Evolutionary conservation across 2,888 invertebrate species (phyloP).

Genomic region (Aethes cnicana): DNA sequence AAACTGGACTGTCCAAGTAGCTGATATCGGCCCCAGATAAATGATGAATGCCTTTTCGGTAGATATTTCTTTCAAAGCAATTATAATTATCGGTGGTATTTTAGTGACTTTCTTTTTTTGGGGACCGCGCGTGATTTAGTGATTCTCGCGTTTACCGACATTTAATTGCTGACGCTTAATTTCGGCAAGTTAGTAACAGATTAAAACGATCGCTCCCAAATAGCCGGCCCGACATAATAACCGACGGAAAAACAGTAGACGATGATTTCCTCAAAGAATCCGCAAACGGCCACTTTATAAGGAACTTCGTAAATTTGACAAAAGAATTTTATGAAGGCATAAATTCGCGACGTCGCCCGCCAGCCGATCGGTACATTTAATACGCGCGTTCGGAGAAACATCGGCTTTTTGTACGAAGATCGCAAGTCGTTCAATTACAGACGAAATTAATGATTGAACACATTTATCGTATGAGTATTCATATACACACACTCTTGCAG

Average conservation of each 20-base stretch:
- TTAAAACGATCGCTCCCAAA: slow-evolving; percentile 4
- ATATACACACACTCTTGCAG: slow-evolving; percentile 37
- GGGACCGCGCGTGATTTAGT: slow-evolving; percentile 23
- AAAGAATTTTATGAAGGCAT: slow-evolving; percentile 80
- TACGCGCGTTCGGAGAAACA: slow-evolving; percentile 69
- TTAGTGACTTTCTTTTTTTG: too few species aligned
- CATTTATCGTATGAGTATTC: slow-evolving; percentile 61
- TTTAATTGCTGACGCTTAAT: too few species aligned
- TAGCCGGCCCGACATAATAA: slow-evolving; percentile 60
- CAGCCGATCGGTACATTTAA: slow-evolving; percentile 66
- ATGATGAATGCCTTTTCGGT: slow-evolving; percentile 73
- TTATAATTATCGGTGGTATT: slow-evolving; percentile 65
- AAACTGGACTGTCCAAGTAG: slow-evolving; percentile 73
- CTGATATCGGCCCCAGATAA: slow-evolving; percentile 68
- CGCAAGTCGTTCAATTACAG: slow-evolving; percentile 76
- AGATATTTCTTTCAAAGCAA: slow-evolving; percentile 55
- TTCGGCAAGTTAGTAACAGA: slow-evolving; percentile 6
- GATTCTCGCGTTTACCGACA: slow-evolving; percentile 15
- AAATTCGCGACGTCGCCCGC: slow-evolving; percentile 65
- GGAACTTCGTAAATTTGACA: slow-evolving; percentile 78
- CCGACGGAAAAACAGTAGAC: slow-evolving; percentile 63
- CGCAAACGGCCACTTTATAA: slow-evolving; percentile 58
- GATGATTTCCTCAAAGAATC: slow-evolving; percentile 76
- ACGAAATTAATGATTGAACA: slow-evolving; percentile 79
- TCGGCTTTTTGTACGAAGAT: slow-evolving; percentile 64